A percentile compares a stretch with the other conserved stretches of the same genome.
Conservation (phyloP, 2,113 vertebrate species). For the Pygoscelis adeliae region DNA sequence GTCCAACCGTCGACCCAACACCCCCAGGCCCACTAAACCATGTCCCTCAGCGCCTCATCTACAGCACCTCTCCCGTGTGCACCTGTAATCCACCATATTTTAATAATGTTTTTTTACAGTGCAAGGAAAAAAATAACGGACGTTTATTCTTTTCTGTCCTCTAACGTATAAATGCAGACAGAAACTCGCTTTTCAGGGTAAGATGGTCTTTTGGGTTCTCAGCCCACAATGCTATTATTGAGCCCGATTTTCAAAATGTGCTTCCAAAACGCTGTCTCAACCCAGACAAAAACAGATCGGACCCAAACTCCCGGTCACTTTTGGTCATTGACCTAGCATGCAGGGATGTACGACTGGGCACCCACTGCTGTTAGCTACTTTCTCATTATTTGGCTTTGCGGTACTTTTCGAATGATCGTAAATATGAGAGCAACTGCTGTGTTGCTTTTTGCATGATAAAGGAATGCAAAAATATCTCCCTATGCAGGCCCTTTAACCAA, state of each 20-base stretch:
- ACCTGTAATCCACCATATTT: neutral
- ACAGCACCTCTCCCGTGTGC: neutral
- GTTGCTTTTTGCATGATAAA: neutral
- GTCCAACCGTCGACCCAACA: too few relatives aligned
- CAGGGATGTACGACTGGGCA: neutral
- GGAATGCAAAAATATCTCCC: neutral
- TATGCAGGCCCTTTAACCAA: neutral
- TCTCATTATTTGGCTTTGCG: neutral
- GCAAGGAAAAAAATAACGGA: neutral
- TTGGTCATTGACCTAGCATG: neutral
- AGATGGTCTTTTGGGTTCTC: neutral
- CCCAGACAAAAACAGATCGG: neutral
- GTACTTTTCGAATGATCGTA: neutral
- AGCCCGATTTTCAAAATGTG: neutral
- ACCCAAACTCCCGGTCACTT: neutral
- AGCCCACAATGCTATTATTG: neutral
- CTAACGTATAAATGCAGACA: neutral
- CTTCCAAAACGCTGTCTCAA: neutral
- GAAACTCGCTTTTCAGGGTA: neutral
- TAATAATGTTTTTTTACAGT: neutral
- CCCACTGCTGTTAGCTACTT: neutral
- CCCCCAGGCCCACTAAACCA: too few relatives aligned
- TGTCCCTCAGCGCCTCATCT: too few relatives aligned
- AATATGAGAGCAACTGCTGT: neutral
- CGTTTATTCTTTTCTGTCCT: neutral